phyloP scores from a whole-genome alignment of 2,888 invertebrate genomes.

The Gandaritis pyraliata region DNA sequence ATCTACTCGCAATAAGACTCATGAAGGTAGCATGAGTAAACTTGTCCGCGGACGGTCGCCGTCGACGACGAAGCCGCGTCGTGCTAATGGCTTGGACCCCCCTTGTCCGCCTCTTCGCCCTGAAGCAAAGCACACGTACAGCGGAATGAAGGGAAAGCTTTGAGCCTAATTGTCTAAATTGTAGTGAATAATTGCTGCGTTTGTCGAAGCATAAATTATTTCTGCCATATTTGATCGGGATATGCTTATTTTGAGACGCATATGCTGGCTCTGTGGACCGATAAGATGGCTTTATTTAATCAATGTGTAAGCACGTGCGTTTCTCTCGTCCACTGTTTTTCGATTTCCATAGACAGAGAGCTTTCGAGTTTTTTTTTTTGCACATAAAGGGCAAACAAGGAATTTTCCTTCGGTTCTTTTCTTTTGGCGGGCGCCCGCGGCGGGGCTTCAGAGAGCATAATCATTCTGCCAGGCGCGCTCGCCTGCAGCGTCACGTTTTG shows the following conservation, averaged over 20 bases:
- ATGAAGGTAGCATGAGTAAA: constrained; percentile 32
- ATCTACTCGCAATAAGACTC: constrained; percentile 13
- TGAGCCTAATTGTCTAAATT: constrained; percentile 65
- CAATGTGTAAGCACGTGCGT: constrained; percentile 19
- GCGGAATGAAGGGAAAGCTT: constrained; percentile 69
- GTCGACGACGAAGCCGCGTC: constrained; percentile 66
- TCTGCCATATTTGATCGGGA: not conserved
- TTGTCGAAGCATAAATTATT: constrained; percentile 40
- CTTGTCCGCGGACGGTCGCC: constrained; percentile 65
- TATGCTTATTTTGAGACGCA: not conserved
- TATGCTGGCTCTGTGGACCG: not conserved
- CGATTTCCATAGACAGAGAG: constrained; percentile 6
- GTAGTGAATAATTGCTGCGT: constrained; percentile 55
- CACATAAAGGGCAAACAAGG: constrained; percentile 33
- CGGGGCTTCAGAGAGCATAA: constrained; percentile 33
- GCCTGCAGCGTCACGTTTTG: constrained; percentile 33
- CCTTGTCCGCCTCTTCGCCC: constrained; percentile 49
- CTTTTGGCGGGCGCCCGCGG: constrained; percentile 40
- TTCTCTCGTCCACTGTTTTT: constrained; percentile 23
- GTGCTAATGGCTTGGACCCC: constrained; percentile 77
- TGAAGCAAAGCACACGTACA: constrained; percentile 67
- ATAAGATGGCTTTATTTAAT: not conserved
- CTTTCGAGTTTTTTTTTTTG: constrained; percentile 24
- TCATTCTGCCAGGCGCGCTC: constrained; percentile 36
- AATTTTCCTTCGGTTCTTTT: constrained; percentile 20